A percentile compares a stretch with the other conserved stretches of the same genome.
These are phyloP conservation scores for Gonatopus flavifemur DNA, from an alignment of 1,140 invertebrate species.

Conservation along the genomic window DNA sequence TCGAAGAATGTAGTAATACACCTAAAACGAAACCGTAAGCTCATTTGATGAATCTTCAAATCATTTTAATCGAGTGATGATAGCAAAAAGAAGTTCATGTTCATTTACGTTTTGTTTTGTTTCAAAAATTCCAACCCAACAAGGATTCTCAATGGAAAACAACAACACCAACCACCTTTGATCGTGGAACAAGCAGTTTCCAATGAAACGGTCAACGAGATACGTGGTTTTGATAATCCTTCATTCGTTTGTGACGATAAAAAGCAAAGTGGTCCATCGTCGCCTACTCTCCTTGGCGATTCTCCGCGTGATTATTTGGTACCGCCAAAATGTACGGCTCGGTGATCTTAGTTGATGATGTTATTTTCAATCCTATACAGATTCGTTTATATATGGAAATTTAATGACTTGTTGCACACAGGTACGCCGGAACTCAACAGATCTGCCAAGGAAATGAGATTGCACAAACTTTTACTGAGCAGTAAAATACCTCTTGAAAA, in stretches of 20 bases:
- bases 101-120: too few species aligned
- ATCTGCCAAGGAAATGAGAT: conserved; percentile 28
- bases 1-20: conserved; percentile 26
- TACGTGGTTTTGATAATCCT: conserved; percentile 40
- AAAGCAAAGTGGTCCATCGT: background rate
- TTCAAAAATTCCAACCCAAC: background rate
- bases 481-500: conserved; percentile 71
- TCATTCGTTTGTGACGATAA: conserved; percentile 40
- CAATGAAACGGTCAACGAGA: conserved; percentile 17
- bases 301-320: conserved; percentile 19
- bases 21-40: conserved; percentile 39
- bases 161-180: conserved; percentile 15
- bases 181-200: conserved; percentile 26
- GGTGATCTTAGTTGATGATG: background rate
- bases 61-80: too few species aligned
- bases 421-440: conserved; percentile 16
- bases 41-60: too few species aligned
- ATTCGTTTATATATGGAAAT: background rate
- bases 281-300: conserved; percentile 22
- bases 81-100: too few species aligned
- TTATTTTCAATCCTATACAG: background rate
- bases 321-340: conserved; percentile 30
- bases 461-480: conserved; percentile 34
- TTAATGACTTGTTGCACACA: conserved; percentile 1
- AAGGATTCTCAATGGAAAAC: conserved; percentile 5